phyloP scores from a whole-genome alignment of 2,797 vertebrate species.

The Schizopygopsis malacanthus region DNA sequence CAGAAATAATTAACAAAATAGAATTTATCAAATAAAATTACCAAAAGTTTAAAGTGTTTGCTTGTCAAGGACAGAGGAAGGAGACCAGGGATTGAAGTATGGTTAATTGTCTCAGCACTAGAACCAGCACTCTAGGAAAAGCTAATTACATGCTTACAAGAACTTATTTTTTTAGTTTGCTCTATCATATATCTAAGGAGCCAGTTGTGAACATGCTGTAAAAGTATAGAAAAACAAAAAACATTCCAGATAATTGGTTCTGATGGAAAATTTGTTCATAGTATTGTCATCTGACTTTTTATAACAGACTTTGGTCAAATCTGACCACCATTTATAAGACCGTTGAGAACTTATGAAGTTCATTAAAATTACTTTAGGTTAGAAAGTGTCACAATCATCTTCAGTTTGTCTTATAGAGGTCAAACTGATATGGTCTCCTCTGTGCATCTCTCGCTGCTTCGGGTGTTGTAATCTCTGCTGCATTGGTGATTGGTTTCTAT shows the following conservation, averaged over 20 bases:
- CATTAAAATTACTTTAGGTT: not conserved
- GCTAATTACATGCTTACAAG: not conserved
- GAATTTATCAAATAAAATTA: not conserved
- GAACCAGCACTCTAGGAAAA: not conserved
- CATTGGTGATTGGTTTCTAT: not conserved
- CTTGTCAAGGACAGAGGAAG: not conserved
- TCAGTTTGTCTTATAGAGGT: not conserved
- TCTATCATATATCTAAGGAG: not conserved
- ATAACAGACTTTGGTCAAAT: not conserved
- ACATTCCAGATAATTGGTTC: too few species aligned
- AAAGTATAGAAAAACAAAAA: not conserved
- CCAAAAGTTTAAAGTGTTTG: conserved; percentile 3
- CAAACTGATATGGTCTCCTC: not conserved
- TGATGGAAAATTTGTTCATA: not conserved
- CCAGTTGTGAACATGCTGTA: conserved; percentile 2
- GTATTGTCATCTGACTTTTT: not conserved
- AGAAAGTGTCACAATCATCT: not conserved
- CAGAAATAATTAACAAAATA: not conserved
- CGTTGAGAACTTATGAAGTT: not conserved
- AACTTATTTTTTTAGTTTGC: not conserved
- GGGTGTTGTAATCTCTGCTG: not conserved
- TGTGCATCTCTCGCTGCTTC: not conserved
- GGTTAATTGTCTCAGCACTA: not conserved
- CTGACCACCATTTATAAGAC: not conserved
- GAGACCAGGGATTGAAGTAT: not conserved